Evolutionary conservation across 2,797 vertebrate species (phyloP).

Genomic region (Pteropus rufus): DNA sequence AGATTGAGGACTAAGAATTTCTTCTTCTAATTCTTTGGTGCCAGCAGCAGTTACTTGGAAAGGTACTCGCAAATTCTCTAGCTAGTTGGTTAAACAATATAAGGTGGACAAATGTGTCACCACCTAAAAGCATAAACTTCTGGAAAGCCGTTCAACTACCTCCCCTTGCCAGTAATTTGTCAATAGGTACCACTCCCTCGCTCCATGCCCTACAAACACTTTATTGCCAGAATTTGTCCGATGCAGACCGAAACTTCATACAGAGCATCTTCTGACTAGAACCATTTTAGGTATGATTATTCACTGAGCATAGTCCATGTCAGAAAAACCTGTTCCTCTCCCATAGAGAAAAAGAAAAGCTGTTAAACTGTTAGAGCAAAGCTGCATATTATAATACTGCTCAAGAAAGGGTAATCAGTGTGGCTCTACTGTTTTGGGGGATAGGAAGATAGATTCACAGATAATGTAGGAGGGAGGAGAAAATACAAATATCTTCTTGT

Average conservation of each 20-base stretch:
- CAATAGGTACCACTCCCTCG: constrained; percentile 25
- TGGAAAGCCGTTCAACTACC: constrained; percentile 38
- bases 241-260: not conserved
- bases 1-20: constrained; percentile 64
- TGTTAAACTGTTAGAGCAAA: not conserved
- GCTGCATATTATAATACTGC: constrained; percentile 8
- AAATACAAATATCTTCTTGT: constrained; percentile 17
- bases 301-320: not conserved
- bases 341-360: not conserved
- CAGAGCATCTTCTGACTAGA: not conserved
- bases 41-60: constrained; percentile 73
- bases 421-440: not conserved
- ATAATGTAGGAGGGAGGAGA: not conserved
- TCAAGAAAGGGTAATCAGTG: not conserved
- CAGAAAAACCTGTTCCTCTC: not conserved
- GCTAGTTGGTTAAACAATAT: constrained; percentile 75
- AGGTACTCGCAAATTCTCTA: constrained; percentile 73
- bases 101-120: constrained; percentile 36
- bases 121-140: constrained; percentile 43
- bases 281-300: not conserved
- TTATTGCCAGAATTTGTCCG: not conserved
- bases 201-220: not conserved
- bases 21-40: constrained; percentile 67
- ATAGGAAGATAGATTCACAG: not conserved
- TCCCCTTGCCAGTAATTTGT: constrained; percentile 29